These are phyloP conservation scores for Drosophila birchii DNA, from an alignment of 2,888 invertebrate genomes.

Conservation along the genomic window DNA sequence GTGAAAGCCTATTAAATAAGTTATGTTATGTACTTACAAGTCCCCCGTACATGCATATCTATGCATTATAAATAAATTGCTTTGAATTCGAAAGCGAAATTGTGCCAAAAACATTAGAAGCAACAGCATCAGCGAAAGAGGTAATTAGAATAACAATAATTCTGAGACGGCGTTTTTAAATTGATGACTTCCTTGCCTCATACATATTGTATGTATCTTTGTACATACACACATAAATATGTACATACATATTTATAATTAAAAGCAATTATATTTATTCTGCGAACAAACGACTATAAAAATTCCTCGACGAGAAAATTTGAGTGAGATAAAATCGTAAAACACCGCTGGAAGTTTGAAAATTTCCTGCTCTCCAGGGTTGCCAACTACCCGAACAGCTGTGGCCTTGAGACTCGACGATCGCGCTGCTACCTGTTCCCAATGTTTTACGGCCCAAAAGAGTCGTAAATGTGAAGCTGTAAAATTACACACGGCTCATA, in stretches of 20 bases:
- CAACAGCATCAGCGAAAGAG: conserved; percentile 44
- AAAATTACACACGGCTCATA: conserved; percentile 53
- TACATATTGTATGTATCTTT: no score
- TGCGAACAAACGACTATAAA: conserved; percentile 59
- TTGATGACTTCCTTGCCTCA: conserved; percentile 70
- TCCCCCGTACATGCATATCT: conserved; percentile 5
- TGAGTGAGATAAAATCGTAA: conserved; percentile 60
- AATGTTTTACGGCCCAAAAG: conserved; percentile 30
- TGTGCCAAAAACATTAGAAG: conserved; percentile 61
- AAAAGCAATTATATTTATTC: conserved; percentile 26
- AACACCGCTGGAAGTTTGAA: conserved; percentile 60
- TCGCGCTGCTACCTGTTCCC: conserved; percentile 55
- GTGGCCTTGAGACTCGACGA: conserved; percentile 32
- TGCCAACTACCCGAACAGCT: conserved; percentile 15
- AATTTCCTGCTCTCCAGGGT: conserved; percentile 31
- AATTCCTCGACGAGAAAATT: conserved; percentile 59
- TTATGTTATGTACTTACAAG: conserved; percentile 44
- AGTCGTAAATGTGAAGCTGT: conserved; percentile 52
- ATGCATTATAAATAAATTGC: conserved; percentile 42
- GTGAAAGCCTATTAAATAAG: conserved; percentile 57
- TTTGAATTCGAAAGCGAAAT: conserved; percentile 63
- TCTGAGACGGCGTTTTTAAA: conserved; percentile 53
- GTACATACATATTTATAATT: conserved; percentile 57
- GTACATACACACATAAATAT: conserved; percentile 21
- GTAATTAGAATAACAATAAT: conserved; percentile 65